These are phyloP conservation scores for Euplagia quadripunctaria DNA, from an alignment of 2,888 invertebrate species.

Conservation along the genomic window DNA sequence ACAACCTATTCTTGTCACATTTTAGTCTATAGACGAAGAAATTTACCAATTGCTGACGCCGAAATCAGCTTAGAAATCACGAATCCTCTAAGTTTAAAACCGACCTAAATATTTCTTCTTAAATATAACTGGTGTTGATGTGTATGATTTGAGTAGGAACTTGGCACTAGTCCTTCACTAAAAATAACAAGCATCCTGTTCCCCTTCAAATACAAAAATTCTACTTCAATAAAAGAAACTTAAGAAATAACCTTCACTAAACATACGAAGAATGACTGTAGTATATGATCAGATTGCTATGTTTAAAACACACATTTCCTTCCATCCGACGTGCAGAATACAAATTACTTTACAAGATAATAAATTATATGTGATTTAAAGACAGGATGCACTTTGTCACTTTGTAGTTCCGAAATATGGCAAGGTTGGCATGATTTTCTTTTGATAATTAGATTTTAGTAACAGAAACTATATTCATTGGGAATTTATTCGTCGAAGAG, in stretches of 20 bases:
- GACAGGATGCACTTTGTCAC: slow-evolving; percentile 39
- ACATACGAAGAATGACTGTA: slow-evolving; percentile 29
- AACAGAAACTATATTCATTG: not conserved
- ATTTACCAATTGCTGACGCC: not conserved
- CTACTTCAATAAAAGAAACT: slow-evolving; percentile 19
- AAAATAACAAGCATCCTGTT: not conserved
- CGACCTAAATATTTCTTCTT: not conserved
- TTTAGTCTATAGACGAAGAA: not conserved
- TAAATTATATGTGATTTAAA: slow-evolving; percentile 15
- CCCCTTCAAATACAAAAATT: not conserved
- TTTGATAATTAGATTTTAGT: not conserved
- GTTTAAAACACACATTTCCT: slow-evolving; percentile 40
- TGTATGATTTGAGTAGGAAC: not conserved
- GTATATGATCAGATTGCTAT: slow-evolving; percentile 33
- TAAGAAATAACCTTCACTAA: slow-evolving; percentile 39
- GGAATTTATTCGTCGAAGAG: too few relatives aligned
- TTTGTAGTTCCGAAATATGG: slow-evolving; percentile 28
- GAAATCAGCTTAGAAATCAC: not conserved
- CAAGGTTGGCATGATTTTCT: slow-evolving; percentile 30
- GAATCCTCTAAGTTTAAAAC: not conserved
- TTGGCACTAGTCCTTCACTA: not conserved
- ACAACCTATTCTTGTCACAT: not conserved
- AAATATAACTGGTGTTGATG: not conserved
- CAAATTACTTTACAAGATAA: slow-evolving; percentile 16
- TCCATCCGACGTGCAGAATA: slow-evolving; percentile 24